phyloP scores from a whole-genome alignment of 2,113 vertebrate genomes.

The Mobula birostris region DNA sequence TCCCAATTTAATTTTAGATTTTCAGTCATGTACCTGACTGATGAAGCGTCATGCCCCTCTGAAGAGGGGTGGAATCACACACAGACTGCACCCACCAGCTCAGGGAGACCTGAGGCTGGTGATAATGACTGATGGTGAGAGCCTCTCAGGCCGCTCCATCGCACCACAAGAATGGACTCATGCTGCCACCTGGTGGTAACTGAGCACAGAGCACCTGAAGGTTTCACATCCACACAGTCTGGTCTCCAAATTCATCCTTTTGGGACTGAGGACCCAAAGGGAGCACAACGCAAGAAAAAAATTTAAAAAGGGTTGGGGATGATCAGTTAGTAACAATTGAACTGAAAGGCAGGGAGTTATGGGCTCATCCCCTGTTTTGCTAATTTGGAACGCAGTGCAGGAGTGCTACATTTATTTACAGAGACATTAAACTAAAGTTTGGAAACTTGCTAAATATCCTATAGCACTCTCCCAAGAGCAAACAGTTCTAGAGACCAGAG shows the following conservation, averaged over 20 bases:
- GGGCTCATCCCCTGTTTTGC: neutral
- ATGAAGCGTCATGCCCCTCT: neutral
- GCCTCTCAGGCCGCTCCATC: neutral
- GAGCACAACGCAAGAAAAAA: neutral
- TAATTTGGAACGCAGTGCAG: neutral
- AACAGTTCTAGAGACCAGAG: neutral
- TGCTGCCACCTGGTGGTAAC: neutral
- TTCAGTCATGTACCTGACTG: neutral
- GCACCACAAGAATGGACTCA: neutral
- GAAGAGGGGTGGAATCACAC: neutral
- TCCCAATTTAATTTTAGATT: too few species aligned
- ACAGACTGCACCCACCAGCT: neutral
- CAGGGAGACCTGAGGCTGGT: neutral
- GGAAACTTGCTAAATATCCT: neutral
- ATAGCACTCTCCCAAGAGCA: neutral
- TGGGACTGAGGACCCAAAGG: neutral
- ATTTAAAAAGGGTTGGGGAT: neutral
- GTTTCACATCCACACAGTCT: neutral
- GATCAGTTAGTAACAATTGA: neutral
- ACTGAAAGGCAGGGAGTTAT: neutral
- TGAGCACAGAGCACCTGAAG: neutral
- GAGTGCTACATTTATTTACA: neutral
- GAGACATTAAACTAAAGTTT: neutral
- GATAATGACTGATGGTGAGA: too few species aligned
- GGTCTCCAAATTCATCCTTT: too few species aligned